phyloP scores from a whole-genome alignment of 2,888 invertebrate species.

The Aproaerema taeniolella region DNA sequence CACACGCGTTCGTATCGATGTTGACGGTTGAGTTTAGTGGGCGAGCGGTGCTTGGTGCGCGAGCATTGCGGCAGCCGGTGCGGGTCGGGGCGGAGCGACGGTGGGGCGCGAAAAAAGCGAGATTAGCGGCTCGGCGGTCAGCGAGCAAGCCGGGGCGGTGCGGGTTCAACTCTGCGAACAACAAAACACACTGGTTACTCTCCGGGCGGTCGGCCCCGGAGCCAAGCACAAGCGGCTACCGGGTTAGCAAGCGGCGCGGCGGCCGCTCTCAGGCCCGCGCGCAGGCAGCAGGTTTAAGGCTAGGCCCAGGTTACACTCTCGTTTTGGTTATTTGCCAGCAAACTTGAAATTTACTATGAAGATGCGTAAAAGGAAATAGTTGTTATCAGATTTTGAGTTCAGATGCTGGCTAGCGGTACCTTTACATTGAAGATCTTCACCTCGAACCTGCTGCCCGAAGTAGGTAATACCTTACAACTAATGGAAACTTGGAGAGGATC shows the following conservation, averaged over 20 bases:
- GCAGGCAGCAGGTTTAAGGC: slow-evolving; percentile 37
- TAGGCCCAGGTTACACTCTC: slow-evolving; percentile 31
- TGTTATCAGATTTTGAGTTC: slow-evolving; percentile 32
- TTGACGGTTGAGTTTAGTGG: slow-evolving; percentile 73
- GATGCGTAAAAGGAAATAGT: slow-evolving; percentile 42
- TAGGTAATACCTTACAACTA: slow-evolving; percentile 9
- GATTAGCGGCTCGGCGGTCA: slow-evolving; percentile 76
- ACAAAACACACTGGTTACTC: slow-evolving; percentile 77
- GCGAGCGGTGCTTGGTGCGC: slow-evolving; percentile 74
- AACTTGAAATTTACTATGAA: slow-evolving; percentile 34
- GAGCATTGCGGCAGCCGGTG: slow-evolving; percentile 71
- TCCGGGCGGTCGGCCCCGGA: slow-evolving; percentile 67
- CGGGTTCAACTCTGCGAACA: slow-evolving; percentile 78
- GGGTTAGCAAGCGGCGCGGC: slow-evolving; percentile 67
- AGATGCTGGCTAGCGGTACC: slow-evolving; percentile 40
- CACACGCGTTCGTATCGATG: slow-evolving; percentile 75
- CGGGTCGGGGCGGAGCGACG: slow-evolving; percentile 64
- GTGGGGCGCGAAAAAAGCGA: slow-evolving; percentile 74
- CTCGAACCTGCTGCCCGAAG: slow-evolving; percentile 49
- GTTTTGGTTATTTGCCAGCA: slow-evolving; percentile 48
- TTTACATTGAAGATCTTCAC: slow-evolving; percentile 34
- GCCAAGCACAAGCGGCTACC: slow-evolving; percentile 76
- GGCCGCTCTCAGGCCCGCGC: slow-evolving; percentile 51
- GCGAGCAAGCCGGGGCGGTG: slow-evolving; percentile 74
- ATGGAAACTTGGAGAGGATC: too few species aligned